Conservation (phyloP, 2,797 vertebrate species). For the Peromyscus melanophrys region DNA sequence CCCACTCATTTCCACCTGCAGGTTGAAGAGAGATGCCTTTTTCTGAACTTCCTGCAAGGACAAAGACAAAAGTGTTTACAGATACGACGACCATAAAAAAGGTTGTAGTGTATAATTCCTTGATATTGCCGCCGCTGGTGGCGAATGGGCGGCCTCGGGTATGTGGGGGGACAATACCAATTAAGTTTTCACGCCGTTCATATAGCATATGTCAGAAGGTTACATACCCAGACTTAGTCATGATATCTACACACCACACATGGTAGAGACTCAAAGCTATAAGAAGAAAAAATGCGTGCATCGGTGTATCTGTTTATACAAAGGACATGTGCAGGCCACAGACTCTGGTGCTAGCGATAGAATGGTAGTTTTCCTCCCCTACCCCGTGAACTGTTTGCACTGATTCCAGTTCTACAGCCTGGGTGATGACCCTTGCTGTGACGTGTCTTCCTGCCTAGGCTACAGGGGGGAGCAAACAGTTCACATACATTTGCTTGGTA, state of each 20-base stretch:
- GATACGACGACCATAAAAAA: background rate
- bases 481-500: background rate
- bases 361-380: background rate
- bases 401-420: background rate
- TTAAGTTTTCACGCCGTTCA: background rate
- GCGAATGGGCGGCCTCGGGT: background rate
- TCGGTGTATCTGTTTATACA: background rate
- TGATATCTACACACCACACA: background rate
- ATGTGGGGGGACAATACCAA: background rate
- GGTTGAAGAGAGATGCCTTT: conserved; percentile 93
- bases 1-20: conserved; percentile 93
- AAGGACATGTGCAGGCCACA: background rate
- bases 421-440: background rate
- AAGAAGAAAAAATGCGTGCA: background rate
- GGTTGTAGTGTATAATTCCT: too few relatives aligned
- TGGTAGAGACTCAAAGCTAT: background rate
- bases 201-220: background rate
- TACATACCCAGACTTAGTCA: background rate
- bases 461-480: too few relatives aligned
- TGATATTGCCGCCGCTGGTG: background rate
- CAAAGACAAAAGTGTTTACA: conserved; percentile 68
- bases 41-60: conserved; percentile 94
- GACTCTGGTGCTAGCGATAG: background rate
- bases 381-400: background rate
- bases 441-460: background rate